phyloP scores from a whole-genome alignment of 2,113 vertebrate species.

The Diglossa brunneiventris region DNA sequence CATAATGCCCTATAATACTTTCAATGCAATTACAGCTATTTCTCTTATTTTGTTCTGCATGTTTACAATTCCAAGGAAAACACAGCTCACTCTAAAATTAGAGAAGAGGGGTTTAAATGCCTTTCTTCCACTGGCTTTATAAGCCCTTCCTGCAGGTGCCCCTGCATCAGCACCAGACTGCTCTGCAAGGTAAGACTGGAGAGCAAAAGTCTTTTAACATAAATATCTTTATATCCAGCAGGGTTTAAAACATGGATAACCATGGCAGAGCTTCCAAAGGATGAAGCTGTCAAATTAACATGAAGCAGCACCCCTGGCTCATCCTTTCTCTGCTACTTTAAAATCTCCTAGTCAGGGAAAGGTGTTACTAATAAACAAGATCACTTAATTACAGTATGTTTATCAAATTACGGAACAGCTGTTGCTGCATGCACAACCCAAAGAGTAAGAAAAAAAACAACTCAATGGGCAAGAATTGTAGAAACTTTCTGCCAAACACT shows the following conservation, averaged over 20 bases:
- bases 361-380: background rate
- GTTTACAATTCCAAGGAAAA: background rate
- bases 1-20: background rate
- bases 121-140: background rate
- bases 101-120: background rate
- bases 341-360: background rate
- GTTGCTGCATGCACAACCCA: background rate
- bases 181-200: background rate
- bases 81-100: background rate
- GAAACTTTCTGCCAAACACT: background rate
- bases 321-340: background rate
- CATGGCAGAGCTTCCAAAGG: background rate
- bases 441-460: background rate
- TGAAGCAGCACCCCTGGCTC: background rate
- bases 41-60: background rate
- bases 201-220: background rate
- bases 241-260: background rate
- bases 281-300: background rate
- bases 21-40: background rate
- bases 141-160: background rate
- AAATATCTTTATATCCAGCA: background rate
- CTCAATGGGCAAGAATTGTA: background rate
- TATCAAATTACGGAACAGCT: background rate
- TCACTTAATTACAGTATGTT: background rate
- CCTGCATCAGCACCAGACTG: background rate